Base-by-base conservation (phyloP, 2,888 invertebrate genomes). In the Ditula angustiorana region DNA sequence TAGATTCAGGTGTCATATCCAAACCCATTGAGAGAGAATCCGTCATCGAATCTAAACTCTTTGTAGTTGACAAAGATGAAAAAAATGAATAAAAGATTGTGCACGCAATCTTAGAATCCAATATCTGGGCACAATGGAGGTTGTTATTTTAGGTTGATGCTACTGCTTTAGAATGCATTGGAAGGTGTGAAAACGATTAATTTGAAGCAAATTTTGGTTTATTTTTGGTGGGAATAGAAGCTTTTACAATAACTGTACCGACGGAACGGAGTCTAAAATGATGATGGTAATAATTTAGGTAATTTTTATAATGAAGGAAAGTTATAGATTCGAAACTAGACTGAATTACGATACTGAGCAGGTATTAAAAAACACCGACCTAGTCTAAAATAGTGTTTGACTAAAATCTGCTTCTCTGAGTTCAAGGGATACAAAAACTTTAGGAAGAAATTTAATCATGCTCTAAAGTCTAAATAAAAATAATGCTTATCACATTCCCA, bases 1-100 rank as follows among this genome's bases (percentile, higher is more conserved):
- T 72, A 80, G 80, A 82, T 88, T 92, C 92, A 90, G 92, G 92
- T 92, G 92, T 91, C 90, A 90, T 79, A 77, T 79, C 82, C 82
- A 82, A 84, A 77, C 74, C 80, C 79, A 86, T 85, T 85, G 82
- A 88, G 74, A 76, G 71, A 67, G 76, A 80, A 86, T 86, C 83
- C 86, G 88, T 88, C 89, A 85, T 83, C 85, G 88, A 87, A 90
- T 90, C 90, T 88, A 85, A 87, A 85, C 83, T 80, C 82, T 75
- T 80, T 81, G 77, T 79, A 69, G 69, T 71, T 69, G 61, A 63
- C 61, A 71, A 69, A 72, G 76, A 77, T 79, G 77, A 77, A 78
- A 74, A 73, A 70, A 69, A 49, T 63, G 59, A 41, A 63, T 68
- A 75, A 76, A 82, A 79, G 82, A 78, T 74, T 81, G 80, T 76